Percentiles rank a stretch among this genome's conserved stretches.
These are phyloP conservation scores for Macquaria ambigua DNA, from an alignment of 2,113 vertebrate genomes.

Conservation along the genomic window DNA sequence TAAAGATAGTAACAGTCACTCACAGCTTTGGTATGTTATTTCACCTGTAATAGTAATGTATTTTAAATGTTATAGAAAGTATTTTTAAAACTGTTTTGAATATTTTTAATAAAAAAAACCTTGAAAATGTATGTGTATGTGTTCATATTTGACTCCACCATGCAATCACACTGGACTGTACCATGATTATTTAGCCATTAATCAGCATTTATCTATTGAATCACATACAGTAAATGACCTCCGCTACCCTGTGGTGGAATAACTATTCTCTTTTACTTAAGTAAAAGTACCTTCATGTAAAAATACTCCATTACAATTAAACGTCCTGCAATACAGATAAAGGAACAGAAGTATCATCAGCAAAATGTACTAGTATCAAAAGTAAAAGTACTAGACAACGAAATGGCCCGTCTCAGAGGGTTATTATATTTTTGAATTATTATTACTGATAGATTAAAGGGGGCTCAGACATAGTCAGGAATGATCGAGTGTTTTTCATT, in stretches of 20 bases:
- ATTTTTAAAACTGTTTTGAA: slow-evolving; percentile 66
- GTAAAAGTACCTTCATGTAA: background rate
- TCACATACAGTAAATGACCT: background rate
- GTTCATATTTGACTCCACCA: background rate
- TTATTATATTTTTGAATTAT: background rate
- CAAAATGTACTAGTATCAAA: background rate
- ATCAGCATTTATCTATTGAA: background rate
- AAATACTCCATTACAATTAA: background rate
- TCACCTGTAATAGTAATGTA: slow-evolving; percentile 51
- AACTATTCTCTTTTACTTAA: background rate
- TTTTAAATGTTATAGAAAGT: slow-evolving; percentile 68
- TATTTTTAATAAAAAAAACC: slow-evolving; percentile 76
- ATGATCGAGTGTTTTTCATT: background rate
- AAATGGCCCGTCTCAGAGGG: background rate
- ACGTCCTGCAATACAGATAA: background rate
- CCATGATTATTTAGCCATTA: background rate
- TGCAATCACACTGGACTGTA: background rate
- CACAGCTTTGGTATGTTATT: slow-evolving; percentile 28
- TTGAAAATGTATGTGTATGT: background rate
- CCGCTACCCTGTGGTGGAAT: background rate
- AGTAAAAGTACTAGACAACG: background rate
- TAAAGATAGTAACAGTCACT: slow-evolving; percentile 7
- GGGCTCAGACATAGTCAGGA: background rate
- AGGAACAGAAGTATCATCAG: background rate
- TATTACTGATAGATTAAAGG: background rate